Base-by-base conservation (phyloP, 2,888 invertebrate genomes). In the Eupeodes latifasciatus region DNA sequence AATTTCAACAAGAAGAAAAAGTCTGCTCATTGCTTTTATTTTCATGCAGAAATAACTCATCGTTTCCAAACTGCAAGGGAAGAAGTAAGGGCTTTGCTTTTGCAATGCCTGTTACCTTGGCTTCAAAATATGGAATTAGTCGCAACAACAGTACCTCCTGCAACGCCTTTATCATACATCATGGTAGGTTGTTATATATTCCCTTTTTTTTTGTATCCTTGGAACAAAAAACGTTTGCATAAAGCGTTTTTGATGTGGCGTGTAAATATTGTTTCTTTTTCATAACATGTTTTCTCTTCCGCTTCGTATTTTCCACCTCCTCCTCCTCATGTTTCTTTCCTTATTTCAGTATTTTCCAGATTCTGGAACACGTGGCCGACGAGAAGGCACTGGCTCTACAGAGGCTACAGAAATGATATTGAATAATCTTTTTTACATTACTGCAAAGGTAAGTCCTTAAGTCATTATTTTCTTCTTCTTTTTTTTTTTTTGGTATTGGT, bases 331-430 rank as follows among this genome's bases (percentile, higher is more conserved):
- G n/a, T 11, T 40, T 36, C 1, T 62, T 0, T 49, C 9, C 19
- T 64, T 66, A 4, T 90, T 90, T 90, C 90, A 90, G 95, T 96
- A 96, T 92, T 95, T 94, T 94, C 95, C 94, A 86, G 95, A 91
- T 91, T 95, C 91, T 95, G 95, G 96, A 1, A 95, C 96, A 57
- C 95, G 96, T 77, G 94, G 95, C 6, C 95, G 97, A 19, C 96
- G 98, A 74, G 98, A 99, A 93, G 99, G 99, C 0, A 99, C 99
- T 95, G 99, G 99, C 61, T 99, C 99, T 0, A 98, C 98, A 0
- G 99, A 99, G 94, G 99, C 99, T n/a, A 99, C 99, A 0, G 99
- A 99, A 94, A 99, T 99, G 98, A 98, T 99, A 69, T 95, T 99
- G 89, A 99, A 99, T 94, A 99, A 99, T 94, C 96, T 99, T 27